Percentiles rank a stretch among this genome's conserved stretches.
phyloP scores from a whole-genome alignment of 2,888 invertebrate species.

The Aphelenchoides bicaudatus region DNA sequence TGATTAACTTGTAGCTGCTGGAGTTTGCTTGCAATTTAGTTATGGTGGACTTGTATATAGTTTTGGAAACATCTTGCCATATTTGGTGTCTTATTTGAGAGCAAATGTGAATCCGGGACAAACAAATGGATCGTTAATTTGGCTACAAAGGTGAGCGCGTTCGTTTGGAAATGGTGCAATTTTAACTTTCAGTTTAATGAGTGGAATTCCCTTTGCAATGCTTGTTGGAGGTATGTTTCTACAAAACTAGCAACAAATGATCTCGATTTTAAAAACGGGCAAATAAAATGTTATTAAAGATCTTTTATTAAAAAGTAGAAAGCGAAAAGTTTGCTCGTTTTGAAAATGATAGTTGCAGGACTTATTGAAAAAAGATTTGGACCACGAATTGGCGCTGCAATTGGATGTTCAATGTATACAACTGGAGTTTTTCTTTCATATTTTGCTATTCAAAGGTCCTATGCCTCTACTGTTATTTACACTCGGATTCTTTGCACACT shows the following conservation, averaged over 20 bases:
- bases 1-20: constrained; percentile 36
- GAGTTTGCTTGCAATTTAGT: constrained; percentile 48
- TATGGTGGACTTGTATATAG: constrained; percentile 56
- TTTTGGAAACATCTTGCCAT: constrained; percentile 58
- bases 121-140: constrained; percentile 49
- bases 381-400: constrained; percentile 43
- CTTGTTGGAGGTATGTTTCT: constrained; percentile 48
- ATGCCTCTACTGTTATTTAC: constrained; percentile 43
- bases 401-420: constrained; percentile 48
- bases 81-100: constrained; percentile 56
- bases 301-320: no score
- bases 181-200: constrained; percentile 12
- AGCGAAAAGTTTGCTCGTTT: no score
- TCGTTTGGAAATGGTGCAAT: constrained; percentile 24
- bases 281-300: no score
- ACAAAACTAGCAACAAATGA: no score
- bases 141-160: constrained; percentile 56
- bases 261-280: no score
- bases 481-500: constrained; percentile 44
- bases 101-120: constrained; percentile 53
- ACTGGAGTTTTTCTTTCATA: constrained; percentile 44
- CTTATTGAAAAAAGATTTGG: constrained; percentile 48
- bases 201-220: constrained; percentile 52
- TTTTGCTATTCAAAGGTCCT: constrained; percentile 50
- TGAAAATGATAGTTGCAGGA: no score